Evolutionary conservation across 2,113 vertebrate genomes (phyloP).

Genomic region (Barnardius zonarius): DNA sequence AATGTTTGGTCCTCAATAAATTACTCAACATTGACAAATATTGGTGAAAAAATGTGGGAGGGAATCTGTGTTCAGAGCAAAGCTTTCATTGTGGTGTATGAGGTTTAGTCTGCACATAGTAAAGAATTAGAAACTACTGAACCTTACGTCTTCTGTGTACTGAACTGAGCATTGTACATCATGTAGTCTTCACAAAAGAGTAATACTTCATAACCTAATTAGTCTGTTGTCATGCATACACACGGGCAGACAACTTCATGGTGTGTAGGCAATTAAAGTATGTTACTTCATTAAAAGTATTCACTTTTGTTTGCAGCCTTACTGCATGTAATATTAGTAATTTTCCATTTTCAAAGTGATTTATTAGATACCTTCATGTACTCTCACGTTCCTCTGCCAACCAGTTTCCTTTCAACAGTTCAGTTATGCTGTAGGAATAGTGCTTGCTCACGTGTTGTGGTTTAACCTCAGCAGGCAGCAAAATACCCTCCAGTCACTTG

Average conservation of each 20-base stretch:
- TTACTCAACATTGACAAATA: background rate
- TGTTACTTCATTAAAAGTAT: background rate
- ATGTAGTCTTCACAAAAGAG: background rate
- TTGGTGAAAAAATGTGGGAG: background rate
- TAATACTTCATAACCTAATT: background rate
- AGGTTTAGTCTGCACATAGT: background rate
- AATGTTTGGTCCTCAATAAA: background rate
- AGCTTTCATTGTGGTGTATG: background rate
- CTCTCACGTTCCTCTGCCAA: background rate
- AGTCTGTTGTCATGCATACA: background rate
- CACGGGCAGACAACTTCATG: background rate
- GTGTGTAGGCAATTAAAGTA: background rate
- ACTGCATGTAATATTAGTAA: background rate
- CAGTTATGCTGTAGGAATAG: background rate
- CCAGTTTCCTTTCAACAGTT: background rate
- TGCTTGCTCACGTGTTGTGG: rapidly evolving
- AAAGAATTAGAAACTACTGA: background rate
- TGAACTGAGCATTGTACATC: background rate
- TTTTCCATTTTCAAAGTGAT: background rate
- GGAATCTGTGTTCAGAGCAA: background rate
- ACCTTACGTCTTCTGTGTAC: background rate
- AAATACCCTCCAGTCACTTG: background rate
- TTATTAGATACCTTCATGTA: background rate
- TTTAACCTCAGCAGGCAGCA: background rate
- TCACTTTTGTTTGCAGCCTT: background rate